Base-by-base conservation (phyloP, 1,140 invertebrate species). In the Nomia melanderi region DNA sequence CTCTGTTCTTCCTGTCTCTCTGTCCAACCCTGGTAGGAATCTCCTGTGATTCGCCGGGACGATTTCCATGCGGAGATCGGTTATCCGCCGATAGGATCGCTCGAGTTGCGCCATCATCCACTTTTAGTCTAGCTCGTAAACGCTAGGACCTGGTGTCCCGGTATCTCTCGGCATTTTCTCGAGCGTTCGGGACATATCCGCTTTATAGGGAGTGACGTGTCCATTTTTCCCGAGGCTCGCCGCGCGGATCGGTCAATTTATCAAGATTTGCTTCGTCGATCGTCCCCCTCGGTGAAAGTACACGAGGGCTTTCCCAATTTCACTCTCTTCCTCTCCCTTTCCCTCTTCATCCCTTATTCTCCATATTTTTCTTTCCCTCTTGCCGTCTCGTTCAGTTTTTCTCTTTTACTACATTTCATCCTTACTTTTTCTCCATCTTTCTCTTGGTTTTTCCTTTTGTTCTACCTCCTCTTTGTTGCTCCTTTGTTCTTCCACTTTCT, bases 41-140 rank as follows among this genome's bases (percentile, higher is more conserved):
- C 39, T 78, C 59, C 67, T 11, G 29, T 62, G 62, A 87, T 87
- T 88, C 86, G 85, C 88, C 82, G n/a, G n/a, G n/a, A 88, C 88
- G 74, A 85, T 81, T 81, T 85, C 74, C 54, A 27, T 67, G 66
- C 77, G 47, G n/a, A 44, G 39, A 64, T 41, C 17, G 44, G 39
- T n/a, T 31, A 31, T 50, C 27, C 23, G 53, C 4, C 27, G 12
- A 59, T 59, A 5, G 44, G 20, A 53, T 59, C 60, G 56, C n/a
- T 27, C 25, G 25, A 11, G 41, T 33, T 27, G 29, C 47, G 36
- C 20, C 44, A 33, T 66, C 64, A 53, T 66, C 11, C 47, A n/a
- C 47, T 27, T 9, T 14, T 47, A n/a, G 63, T 23, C 27, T n/a
- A 29, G 29, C 25, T 50, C 8, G 29, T 27, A 23, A 12, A 50